A percentile compares a stretch with the other conserved stretches of the same genome.
phyloP scores from a whole-genome alignment of 2,113 vertebrate genomes.

The Glaucidium brasilianum region DNA sequence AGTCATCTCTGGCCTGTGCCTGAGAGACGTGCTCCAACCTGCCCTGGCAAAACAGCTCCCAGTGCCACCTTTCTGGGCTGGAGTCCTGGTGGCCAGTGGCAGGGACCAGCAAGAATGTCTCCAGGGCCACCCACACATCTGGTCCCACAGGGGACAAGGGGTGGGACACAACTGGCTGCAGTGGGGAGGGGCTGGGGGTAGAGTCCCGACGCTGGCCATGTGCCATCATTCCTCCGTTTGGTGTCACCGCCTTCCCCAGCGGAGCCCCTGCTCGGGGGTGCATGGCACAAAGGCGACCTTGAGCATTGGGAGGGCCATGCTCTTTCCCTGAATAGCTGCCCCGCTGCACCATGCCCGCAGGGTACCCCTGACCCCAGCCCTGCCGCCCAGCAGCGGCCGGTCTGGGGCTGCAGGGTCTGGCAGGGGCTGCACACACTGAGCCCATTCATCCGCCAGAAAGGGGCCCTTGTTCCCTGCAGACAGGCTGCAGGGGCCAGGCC shows the following conservation, averaged over 20 bases:
- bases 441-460: constrained; percentile 44
- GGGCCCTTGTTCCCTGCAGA: constrained; percentile 52
- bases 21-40: not conserved
- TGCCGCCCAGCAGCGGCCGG: not conserved
- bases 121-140: not conserved
- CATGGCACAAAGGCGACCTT: constrained; percentile 22
- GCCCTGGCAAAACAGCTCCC: not conserved
- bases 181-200: rapidly evolving
- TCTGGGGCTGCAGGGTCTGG: not conserved
- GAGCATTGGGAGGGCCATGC: not conserved
- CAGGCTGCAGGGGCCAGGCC: not conserved
- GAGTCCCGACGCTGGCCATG: not conserved
- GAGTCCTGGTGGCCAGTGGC: not conserved
- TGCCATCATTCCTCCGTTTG: not conserved
- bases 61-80: not conserved
- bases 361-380: not conserved
- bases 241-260: not conserved
- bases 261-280: not conserved
- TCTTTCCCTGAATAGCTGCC: constrained; percentile 33
- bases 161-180: not conserved
- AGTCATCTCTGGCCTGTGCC: not conserved
- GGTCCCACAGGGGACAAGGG: not conserved
- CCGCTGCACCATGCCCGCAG: not conserved
- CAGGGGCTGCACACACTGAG: not conserved
- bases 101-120: not conserved